Evolutionary conservation across 2,888 invertebrate species (phyloP), one percentile per base, ranked within the genome.

Genomic region (Proisotoma minuta): DNA sequence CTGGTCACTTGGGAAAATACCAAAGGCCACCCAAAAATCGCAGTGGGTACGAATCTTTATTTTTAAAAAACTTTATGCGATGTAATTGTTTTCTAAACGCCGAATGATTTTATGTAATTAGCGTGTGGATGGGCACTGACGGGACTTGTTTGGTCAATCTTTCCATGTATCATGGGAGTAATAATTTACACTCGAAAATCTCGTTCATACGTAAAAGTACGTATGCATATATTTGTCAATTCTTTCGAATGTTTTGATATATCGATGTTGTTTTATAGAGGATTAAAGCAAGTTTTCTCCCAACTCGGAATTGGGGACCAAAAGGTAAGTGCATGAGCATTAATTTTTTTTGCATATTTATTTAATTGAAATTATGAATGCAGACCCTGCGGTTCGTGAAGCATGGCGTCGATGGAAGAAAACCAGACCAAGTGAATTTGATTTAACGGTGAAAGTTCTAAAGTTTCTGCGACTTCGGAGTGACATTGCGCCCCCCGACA

Each of bases 401-500:
- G 39, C 34, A 22, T 54, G 53, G 53, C 18, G 53, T 18, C 29
- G 53, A 39, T 54, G 53, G 53, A 54, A 54, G n/a, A 29, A 39
- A 20, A 54, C 53, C 20, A n/a, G 23, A 23, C 53, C 53, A 2
- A 54, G 18, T 15, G 53, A 54, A 39, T 54, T 54, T 26, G 24
- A 20, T 4, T 50, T 50, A n/a, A 47, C 50, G 24, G 10, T 24
- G 22, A 23, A 10, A 10, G n/a, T 47, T 47, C 10, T 47, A 18
- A 24, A 8, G 23, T 5, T 15, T 4, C 23, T 50, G 24, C 5
- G 18, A 12, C n/a, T 50, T 20, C 23, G 23, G 18, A 50, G 23
- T 18, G 50, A 50, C 5, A 10, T 10, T 22, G 12, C 15, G 50
- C n/a, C 47, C n/a, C 5, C 5, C 5, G 18, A 47, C 47, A n/a